These are phyloP conservation scores for Drosophila obscura DNA, from an alignment of 1,140 invertebrate species.

Conservation along the genomic window DNA sequence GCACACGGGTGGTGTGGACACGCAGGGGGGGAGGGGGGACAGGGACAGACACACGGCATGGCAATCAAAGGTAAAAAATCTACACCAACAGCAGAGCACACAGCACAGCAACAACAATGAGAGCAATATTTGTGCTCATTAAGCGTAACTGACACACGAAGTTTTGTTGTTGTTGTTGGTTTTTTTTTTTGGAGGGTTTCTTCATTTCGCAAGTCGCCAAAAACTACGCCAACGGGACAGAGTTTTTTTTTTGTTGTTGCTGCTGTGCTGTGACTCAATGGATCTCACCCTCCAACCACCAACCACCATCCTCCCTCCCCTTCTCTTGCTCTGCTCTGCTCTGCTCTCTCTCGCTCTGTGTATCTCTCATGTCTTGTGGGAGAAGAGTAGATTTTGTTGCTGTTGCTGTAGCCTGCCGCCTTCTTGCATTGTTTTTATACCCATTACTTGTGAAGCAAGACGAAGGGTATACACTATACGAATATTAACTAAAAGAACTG, in stretches of 20 bases:
- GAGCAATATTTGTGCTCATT: conserved; percentile 82
- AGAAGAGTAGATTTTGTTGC: conserved; percentile 51
- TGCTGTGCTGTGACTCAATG: conserved; percentile 45
- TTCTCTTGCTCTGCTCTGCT: conserved; percentile 16
- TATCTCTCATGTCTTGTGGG: conserved; percentile 32
- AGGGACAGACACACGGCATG: conserved; percentile 58
- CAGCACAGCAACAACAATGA: conserved; percentile 57
- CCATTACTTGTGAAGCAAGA: conserved; percentile 31
- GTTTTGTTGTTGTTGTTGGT: conserved; percentile 44
- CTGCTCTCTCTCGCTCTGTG: conserved; percentile 15
- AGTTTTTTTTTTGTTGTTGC: conserved; percentile 14
- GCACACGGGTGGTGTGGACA: conserved; percentile 4
- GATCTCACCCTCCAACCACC: conserved; percentile 16
- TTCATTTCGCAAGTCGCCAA: conserved; percentile 77
- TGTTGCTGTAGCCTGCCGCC: conserved; percentile 24
- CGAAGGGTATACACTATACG: neutral
- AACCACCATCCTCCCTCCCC: neutral
- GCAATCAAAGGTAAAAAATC: conserved; percentile 76
- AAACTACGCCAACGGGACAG: conserved; percentile 60
- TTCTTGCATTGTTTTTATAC: conserved; percentile 59
- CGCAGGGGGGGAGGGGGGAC: conserved; percentile 8
- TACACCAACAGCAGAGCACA: conserved; percentile 60
- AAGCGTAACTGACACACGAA: conserved; percentile 82
- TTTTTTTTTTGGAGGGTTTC: conserved; percentile 69
- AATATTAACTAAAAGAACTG: neutral